phyloP scores from a whole-genome alignment of 2,888 invertebrate genomes.

The Theretra japonica region DNA sequence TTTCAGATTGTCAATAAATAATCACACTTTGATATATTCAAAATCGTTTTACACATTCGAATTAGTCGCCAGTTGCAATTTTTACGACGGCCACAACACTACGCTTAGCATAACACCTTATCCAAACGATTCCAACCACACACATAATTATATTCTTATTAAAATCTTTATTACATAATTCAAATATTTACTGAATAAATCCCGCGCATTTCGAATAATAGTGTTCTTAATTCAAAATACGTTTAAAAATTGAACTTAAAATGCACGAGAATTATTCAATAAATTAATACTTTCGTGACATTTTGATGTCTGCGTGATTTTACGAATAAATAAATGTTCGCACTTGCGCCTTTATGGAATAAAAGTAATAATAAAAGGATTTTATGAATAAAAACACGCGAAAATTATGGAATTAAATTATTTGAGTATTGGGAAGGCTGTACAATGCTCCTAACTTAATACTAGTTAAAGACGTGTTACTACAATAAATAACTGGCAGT shows the following conservation, averaged over 20 bases:
- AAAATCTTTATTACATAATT: constrained; percentile 5
- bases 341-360: constrained; percentile 7
- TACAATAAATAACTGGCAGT: no score
- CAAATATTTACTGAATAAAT: constrained; percentile 10
- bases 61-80: not conserved
- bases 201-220: not conserved
- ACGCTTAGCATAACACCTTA: not conserved
- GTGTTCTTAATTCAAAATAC: not conserved
- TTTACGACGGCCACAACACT: not conserved
- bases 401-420: not conserved
- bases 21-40: not conserved
- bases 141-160: not conserved
- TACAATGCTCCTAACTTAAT: not conserved
- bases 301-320: constrained; percentile 2
- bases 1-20: constrained; percentile 9
- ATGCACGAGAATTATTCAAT: not conserved
- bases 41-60: not conserved
- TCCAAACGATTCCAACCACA: not conserved
- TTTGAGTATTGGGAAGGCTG: not conserved
- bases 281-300: constrained; percentile 8
- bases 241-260: not conserved
- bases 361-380: not conserved
- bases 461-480: not conserved
- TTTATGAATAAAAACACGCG: not conserved
- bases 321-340: constrained; percentile 4